Evolutionary conservation across 1,140 invertebrate genomes (phyloP).

Genomic region (Listronotus bonariensis): DNA sequence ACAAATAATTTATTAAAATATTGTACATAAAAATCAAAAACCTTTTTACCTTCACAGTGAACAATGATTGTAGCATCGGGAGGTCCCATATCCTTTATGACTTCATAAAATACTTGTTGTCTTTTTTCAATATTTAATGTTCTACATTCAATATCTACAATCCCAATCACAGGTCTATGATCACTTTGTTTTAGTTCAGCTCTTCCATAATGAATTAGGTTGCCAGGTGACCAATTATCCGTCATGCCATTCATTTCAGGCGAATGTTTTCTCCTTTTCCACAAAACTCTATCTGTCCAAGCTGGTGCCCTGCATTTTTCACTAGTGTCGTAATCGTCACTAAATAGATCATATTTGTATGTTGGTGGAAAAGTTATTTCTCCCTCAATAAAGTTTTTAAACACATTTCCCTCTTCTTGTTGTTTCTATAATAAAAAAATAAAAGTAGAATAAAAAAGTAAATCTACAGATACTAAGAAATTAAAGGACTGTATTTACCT

Average conservation of each 20-base stretch:
- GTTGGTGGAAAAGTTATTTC: conserved; percentile 93
- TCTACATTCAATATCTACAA: conserved; percentile 86
- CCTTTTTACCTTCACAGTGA: conserved; percentile 54
- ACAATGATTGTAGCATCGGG: conserved; percentile 93
- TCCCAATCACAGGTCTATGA: conserved; percentile 91
- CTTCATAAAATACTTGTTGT: conserved; percentile 78
- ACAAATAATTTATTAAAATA: no score
- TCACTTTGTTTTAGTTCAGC: conserved; percentile 98
- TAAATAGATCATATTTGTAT: conserved; percentile 99
- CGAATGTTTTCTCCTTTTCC: conserved; percentile 77
- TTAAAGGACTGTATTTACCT: no score
- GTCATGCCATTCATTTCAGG: conserved; percentile 61
- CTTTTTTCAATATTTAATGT: conserved; percentile 76
- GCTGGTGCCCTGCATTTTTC: conserved; percentile 96
- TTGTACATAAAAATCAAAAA: no score
- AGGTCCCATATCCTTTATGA: conserved; percentile 87
- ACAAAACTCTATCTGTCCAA: conserved; percentile 96
- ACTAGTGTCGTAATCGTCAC: conserved; percentile 98
- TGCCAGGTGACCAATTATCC: conserved; percentile 63
- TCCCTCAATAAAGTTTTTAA: conserved; percentile 93
- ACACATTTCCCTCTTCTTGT: conserved; percentile 84
- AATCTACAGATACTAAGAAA: no score
- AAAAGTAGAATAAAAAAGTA: no score
- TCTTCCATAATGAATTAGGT: conserved; percentile 85
- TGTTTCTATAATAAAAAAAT: conserved; percentile 60